A percentile compares a stretch with the other conserved stretches of the same genome.
These are phyloP conservation scores for Oostethus manadensis DNA, from an alignment of 2,113 vertebrate species.

Conservation along the genomic window DNA sequence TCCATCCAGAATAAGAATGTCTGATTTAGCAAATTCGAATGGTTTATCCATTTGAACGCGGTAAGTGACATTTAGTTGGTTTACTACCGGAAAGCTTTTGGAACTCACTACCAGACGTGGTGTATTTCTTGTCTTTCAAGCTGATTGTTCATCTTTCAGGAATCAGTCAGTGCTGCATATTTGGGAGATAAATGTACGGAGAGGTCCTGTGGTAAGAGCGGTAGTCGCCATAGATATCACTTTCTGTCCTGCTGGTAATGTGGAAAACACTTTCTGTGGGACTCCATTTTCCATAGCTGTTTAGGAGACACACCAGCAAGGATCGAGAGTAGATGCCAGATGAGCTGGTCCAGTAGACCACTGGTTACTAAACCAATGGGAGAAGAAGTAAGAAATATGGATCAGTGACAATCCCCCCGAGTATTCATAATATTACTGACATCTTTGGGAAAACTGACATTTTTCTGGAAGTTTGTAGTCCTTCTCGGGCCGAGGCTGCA, in stretches of 20 bases:
- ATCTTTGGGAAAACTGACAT: slow-evolving; percentile 44
- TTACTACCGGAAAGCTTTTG: slow-evolving; percentile 16
- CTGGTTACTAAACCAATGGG: slow-evolving; percentile 25
- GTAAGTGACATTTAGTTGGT: slow-evolving; percentile 7
- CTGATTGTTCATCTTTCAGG: slow-evolving; percentile 27
- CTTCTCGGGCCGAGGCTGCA: slow-evolving; percentile 47
- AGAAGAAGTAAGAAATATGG: slow-evolving; percentile 33
- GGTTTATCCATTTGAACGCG: neutral
- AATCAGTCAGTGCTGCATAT: slow-evolving; percentile 23
- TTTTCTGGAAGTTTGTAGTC: slow-evolving; percentile 50
- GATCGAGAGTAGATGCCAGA: neutral
- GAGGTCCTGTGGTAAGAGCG: slow-evolving; percentile 14
- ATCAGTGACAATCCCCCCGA: slow-evolving; percentile 11
- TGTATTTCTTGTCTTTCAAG: slow-evolving; percentile 23
- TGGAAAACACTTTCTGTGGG: slow-evolving; percentile 56
- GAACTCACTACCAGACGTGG: slow-evolving; percentile 27
- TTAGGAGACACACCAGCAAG: slow-evolving; percentile 33
- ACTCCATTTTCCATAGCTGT: slow-evolving; percentile 59
- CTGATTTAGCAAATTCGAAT: no score
- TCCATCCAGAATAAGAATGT: no score
- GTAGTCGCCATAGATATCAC: slow-evolving; percentile 50
- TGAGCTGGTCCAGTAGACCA: no score
- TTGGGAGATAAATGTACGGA: slow-evolving; percentile 21
- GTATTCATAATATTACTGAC: slow-evolving; percentile 16
- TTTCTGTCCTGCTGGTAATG: slow-evolving; percentile 61